phyloP scores from a whole-genome alignment of 2,888 invertebrate genomes.

The Resseliella maxima region DNA sequence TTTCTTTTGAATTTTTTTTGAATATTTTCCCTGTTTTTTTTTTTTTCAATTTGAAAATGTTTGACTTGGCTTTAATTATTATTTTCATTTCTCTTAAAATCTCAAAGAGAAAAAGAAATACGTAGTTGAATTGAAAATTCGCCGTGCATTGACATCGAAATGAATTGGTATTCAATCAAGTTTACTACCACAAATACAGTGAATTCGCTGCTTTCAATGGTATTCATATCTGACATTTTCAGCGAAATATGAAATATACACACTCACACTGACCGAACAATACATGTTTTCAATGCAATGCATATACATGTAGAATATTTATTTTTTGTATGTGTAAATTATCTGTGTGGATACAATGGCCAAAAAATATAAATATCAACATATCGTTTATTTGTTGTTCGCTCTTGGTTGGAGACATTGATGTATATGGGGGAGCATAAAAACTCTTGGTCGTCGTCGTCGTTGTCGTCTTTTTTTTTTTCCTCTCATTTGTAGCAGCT shows the following conservation, averaged over 20 bases:
- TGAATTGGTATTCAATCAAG: neutral
- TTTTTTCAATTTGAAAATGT: neutral
- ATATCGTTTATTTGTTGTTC: conserved; percentile 37
- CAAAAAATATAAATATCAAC: conserved; percentile 51
- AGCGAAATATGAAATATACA: neutral
- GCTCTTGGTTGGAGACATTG: conserved; percentile 36
- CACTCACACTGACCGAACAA: neutral
- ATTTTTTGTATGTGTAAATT: no score
- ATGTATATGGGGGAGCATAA: conserved; percentile 15
- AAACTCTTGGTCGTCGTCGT: no score
- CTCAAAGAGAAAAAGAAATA: no score
- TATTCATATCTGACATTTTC: neutral
- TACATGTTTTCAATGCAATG: neutral
- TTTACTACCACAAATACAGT: neutral
- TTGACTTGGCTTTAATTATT: no score
- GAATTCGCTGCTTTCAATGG: neutral
- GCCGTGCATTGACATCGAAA: neutral
- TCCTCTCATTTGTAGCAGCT: conserved; percentile 49
- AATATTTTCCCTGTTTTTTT: no score
- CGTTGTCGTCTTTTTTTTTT: no score
- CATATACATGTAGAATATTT: neutral
- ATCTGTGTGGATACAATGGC: neutral
- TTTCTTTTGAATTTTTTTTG: no score
- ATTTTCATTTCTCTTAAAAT: no score
- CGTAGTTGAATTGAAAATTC: neutral